phyloP scores from a whole-genome alignment of 2,797 vertebrate genomes.

The Crossoptilon crossoptilon region DNA sequence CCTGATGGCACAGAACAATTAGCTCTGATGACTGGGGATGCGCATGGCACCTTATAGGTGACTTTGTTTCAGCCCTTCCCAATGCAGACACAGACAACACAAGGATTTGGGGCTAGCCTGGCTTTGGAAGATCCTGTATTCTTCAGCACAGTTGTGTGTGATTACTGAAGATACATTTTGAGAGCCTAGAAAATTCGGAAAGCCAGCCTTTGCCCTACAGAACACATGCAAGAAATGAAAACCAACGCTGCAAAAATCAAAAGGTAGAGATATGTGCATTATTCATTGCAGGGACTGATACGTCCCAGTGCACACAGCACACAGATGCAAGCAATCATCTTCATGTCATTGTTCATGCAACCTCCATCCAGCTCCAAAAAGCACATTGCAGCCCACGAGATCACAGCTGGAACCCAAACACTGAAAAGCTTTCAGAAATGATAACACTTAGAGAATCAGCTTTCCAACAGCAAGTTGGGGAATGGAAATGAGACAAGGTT shows the following conservation, averaged over 20 bases:
- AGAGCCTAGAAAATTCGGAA: not conserved
- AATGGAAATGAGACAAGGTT: not conserved
- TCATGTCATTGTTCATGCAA: not conserved
- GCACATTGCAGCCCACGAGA: not conserved
- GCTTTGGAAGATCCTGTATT: not conserved
- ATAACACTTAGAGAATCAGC: not conserved
- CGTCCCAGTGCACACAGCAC: not conserved
- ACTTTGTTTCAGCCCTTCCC: not conserved
- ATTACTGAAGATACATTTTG: not conserved
- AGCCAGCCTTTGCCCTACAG: not conserved
- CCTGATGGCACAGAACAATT: not conserved
- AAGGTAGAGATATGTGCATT: not conserved
- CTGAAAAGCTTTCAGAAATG: not conserved
- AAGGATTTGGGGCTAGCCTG: not conserved
- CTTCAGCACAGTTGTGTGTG: not conserved
- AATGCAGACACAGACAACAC: accelerated
- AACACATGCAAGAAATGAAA: not conserved
- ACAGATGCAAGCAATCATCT: not conserved
- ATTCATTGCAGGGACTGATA: not conserved
- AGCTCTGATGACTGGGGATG: not conserved
- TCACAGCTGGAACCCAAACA: not conserved
- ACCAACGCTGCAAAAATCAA: not conserved
- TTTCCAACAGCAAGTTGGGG: not conserved
- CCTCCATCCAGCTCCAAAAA: conserved; percentile 5
- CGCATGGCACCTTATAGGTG: not conserved